Base-by-base conservation (phyloP, 30 jellyfish, hydroid and myxozoan species). In the Catostylus mosaicus region DNA sequence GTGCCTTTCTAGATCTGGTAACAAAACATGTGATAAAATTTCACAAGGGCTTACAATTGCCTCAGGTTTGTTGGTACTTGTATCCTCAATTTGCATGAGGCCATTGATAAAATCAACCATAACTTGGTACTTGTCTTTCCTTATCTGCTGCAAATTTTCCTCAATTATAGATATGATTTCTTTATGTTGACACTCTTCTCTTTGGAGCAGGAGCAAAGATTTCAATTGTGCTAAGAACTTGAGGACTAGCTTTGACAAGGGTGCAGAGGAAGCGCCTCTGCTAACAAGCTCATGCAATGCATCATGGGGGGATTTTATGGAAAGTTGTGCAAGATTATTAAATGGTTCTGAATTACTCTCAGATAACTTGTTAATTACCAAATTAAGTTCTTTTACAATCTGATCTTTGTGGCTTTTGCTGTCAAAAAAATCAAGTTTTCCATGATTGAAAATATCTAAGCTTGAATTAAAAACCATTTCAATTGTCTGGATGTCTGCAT, bases 261-360 rank as follows among this genome's bases (percentile, higher is more conserved):
- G 81, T 1, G 45, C 30, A 35, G 89, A 79, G 20, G 38, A 61
- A 40, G 16, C 9, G 16, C 78, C 89, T 0, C 76, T 63, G n/a
- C n/a, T 19, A 3, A 79, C n/a, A 5, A 79, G 76, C 35, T 79
- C 82, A 29, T 22, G 29, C 9, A 79, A 30, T 8, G 69, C 69
- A 46, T 67, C 76, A 46, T 7, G 12, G 8, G 89, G 89, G 20
- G 26, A 37, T 9, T 23, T 14, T 29, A 79, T 12, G 22, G 75
- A 20, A 45, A 65, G 32, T 24, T 69, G 57, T 11, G 82, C 73
- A 1, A 79, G 59, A 37, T 0, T 16, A 65, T 79, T 27, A 2
- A 79, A 79, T 27, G 16, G 57, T 33, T 79, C 75, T 9, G 77
- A 65, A 16, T 75, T 35, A 24, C 38, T 57, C 59, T 27, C 36